phyloP scores from a whole-genome alignment of 1,140 invertebrate genomes.

The Panonychus citri region DNA sequence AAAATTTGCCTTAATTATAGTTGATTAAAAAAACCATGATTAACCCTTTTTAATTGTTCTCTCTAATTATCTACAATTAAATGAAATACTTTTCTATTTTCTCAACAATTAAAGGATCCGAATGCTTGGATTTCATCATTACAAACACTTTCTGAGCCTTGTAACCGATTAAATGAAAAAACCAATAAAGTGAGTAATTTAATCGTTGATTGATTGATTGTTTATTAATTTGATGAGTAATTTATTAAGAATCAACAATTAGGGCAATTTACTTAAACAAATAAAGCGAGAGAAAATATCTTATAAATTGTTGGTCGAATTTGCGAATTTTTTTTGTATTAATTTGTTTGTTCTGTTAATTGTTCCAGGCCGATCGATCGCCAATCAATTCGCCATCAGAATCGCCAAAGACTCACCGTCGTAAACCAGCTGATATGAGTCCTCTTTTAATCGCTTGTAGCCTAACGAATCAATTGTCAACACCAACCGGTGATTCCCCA shows the following conservation, averaged over 20 bases:
- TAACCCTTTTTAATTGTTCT: too few species aligned
- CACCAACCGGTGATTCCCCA: neutral
- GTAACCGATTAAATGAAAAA: conserved; percentile 11
- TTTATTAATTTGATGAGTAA: neutral
- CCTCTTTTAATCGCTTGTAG: too few species aligned
- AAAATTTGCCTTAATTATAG: too few species aligned
- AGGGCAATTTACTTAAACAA: too few species aligned
- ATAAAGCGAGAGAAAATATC: too few species aligned
- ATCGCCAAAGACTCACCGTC: conserved; percentile 24
- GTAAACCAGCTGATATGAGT: too few species aligned
- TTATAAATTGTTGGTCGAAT: too few species aligned
- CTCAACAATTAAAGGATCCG: conserved; percentile 16
- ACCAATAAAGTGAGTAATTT: conserved; percentile 15
- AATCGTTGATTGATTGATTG: neutral
- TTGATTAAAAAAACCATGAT: too few species aligned
- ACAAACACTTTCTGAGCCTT: conserved; percentile 27
- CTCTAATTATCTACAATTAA: neutral
- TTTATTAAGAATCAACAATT: neutral
- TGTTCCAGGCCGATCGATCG: conserved; percentile 21
- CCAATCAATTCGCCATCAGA: conserved; percentile 32
- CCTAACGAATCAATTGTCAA: conserved; percentile 16
- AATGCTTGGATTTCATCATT: conserved; percentile 24
- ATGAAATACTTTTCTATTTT: neutral
- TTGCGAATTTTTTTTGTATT: too few species aligned
- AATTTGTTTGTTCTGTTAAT: neutral